Base-by-base conservation (phyloP, 2,797 vertebrate species). In the Mus minutoides region DNA sequence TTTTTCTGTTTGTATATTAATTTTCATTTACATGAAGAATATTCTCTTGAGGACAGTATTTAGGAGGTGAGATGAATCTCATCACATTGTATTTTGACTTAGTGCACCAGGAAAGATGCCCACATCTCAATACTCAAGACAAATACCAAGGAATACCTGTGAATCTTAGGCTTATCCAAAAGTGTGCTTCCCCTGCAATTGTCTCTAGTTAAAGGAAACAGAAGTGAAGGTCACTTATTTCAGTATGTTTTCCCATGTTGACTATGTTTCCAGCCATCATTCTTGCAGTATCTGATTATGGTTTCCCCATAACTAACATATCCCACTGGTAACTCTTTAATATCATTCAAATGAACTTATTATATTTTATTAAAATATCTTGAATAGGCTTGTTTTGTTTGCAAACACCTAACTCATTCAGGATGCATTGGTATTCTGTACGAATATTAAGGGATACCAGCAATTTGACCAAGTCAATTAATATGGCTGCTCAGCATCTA, bases 381-480 rank as follows among this genome's bases (percentile, higher is more conserved):
- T 56, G 12, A 88, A 62, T 62, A 13, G 17, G 3, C 88, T 88
- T 95, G 49, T 92, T 0, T 67, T 93, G 62, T 88, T 96, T 71
- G 17, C 29, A 91, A 95, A 76, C 60, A 86, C 62, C 64, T 71
- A 82, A 77, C 24, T 69, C 60, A 86, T 29, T 40, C 0, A 79
- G 37, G 22, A 40, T 37, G 31, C n/a, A 54, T 1, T 2, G 19
- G 82, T 67, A 40, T 88, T 94, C 40, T n/a, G 29, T 34, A 43
- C 34, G 24, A 29, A 89, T 3, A 4, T 76, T 89, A 96, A 78
- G 31, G 21, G 82, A 84, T 37, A 46, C n/a, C 79, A 94, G 24
- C n/a, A 40, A 75, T 54, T 77, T 94, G 52, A 95, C 6, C 16
- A 95, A 54, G 58, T 83, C 31, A 54, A 97, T 67, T 62, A 82